Conservation (phyloP, 2,888 invertebrate genomes). For the Drymonia ruficornis region DNA sequence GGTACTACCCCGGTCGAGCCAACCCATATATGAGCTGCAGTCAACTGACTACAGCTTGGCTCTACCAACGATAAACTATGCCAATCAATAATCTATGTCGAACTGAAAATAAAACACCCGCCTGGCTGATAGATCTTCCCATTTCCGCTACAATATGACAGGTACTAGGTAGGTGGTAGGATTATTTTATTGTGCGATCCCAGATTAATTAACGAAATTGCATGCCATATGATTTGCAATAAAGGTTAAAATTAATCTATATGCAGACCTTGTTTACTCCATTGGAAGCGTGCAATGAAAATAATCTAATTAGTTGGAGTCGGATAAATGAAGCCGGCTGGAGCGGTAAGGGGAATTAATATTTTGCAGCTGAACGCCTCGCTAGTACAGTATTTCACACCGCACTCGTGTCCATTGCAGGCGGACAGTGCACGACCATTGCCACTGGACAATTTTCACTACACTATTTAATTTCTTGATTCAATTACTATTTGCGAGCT, state of each 20-base stretch:
- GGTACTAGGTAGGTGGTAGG: too few relatives aligned
- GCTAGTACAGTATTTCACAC: slow-evolving; percentile 32
- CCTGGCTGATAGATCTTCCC: too few relatives aligned
- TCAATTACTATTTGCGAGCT: slow-evolving; percentile 11
- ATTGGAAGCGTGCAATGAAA: slow-evolving; percentile 31
- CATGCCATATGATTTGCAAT: too few relatives aligned
- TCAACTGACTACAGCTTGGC: too few relatives aligned
- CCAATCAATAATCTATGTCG: too few relatives aligned
- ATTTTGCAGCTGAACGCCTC: slow-evolving; percentile 37
- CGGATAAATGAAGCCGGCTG: slow-evolving; percentile 31
- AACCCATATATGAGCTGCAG: too few relatives aligned
- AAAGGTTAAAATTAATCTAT: background rate
- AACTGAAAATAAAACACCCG: too few relatives aligned
- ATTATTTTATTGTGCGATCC: too few relatives aligned
- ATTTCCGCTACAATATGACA: too few relatives aligned
- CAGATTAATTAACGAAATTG: too few relatives aligned
- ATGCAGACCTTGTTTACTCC: background rate
- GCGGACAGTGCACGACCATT: slow-evolving; percentile 17
- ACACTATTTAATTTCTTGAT: slow-evolving; percentile 18
- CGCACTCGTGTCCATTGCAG: slow-evolving; percentile 33
- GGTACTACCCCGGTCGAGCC: too few relatives aligned
- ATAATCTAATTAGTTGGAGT: slow-evolving; percentile 41
- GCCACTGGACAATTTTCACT: slow-evolving; percentile 20
- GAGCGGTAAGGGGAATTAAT: slow-evolving; percentile 37
- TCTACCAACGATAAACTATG: too few relatives aligned